Base-by-base conservation (phyloP, 2,797 vertebrate species). In the Oreochromis grahami region DNA sequence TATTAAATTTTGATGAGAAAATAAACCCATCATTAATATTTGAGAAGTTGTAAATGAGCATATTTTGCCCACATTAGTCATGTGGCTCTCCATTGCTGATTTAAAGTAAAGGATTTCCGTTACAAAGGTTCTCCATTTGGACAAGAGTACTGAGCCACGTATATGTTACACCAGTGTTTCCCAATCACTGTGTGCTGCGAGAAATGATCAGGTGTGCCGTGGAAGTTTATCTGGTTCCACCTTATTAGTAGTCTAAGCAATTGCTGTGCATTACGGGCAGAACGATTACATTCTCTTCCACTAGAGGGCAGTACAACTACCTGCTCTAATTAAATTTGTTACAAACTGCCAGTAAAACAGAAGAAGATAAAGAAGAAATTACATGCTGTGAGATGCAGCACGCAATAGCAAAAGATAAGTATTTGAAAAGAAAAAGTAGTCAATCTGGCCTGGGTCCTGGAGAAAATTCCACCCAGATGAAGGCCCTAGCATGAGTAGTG, bases 361-460 rank as follows among this genome's bases (percentile, higher is more conserved):
- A 34, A 60, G 56, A 60, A 60, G 29, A 34, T 60, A 15, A 60
- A 34, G 17, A 60, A 60, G 56, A 7, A 60, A 34, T 60, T 36
- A n/a, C 56, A n/a, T 4, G 5, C 56, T 34, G 32, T 34, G 56
- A 60, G 29, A 34, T 34, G 17, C 29, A 34, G 11, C 56, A 34
- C 0, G 1, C 17, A 60, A 34, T 34, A 7, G 7, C 32, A 34
- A 34, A 2, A 34, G 56, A 60, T 60, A 7, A 34, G 29, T 19
- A 60, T 60, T 60, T 60, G 56, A 60, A 60, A 34, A 60, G 29
- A 34, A 60, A 60, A 60, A 34, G 56, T 34, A 34, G 6, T 60
- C 32, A 4, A 60, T n/a, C 17, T 34, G 32, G 34, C 56, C 17
- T 34, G 9, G 56, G 56, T 60, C 1, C 29, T 60, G 56, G 56